phyloP scores from a whole-genome alignment of 2,113 vertebrate genomes.

The Arenaria interpres region DNA sequence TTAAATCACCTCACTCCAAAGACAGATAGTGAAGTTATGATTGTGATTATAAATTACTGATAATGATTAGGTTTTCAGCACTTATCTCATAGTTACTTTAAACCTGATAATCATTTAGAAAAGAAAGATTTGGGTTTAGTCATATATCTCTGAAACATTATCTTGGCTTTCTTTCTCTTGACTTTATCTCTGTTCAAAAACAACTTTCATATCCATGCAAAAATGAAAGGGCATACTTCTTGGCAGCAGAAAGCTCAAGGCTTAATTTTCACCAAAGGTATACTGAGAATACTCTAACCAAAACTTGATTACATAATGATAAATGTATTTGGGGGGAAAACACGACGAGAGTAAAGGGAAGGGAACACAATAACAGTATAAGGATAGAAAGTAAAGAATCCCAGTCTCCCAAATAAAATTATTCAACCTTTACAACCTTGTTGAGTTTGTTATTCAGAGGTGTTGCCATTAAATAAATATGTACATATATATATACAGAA shows the following conservation, averaged over 20 bases:
- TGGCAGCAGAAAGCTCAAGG: constrained; percentile 4
- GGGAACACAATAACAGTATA: not conserved
- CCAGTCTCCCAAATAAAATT: not conserved
- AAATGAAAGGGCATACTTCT: not conserved
- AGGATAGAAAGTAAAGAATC: not conserved
- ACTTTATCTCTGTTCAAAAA: constrained; percentile 25
- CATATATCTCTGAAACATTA: constrained; percentile 27
- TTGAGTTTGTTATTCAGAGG: not conserved
- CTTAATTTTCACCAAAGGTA: not conserved
- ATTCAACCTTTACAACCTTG: not conserved
- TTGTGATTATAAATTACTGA: constrained; percentile 57
- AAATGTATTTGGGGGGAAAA: not conserved
- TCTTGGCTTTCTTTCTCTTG: constrained; percentile 18
- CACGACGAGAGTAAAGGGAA: not conserved
- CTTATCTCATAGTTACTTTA: constrained; percentile 59
- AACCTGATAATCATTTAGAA: constrained; percentile 48
- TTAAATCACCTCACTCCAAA: constrained; percentile 40
- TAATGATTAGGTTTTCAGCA: constrained; percentile 30
- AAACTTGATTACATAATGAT: not conserved
- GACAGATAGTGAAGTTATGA: constrained; percentile 36
- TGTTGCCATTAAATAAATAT: not conserved
- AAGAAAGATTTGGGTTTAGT: constrained; percentile 45
- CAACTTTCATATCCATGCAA: not conserved
- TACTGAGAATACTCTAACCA: not conserved
- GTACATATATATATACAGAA: fast-evolving